Conservation (phyloP, 2,888 invertebrate species). For the Ennomos erosarius region DNA sequence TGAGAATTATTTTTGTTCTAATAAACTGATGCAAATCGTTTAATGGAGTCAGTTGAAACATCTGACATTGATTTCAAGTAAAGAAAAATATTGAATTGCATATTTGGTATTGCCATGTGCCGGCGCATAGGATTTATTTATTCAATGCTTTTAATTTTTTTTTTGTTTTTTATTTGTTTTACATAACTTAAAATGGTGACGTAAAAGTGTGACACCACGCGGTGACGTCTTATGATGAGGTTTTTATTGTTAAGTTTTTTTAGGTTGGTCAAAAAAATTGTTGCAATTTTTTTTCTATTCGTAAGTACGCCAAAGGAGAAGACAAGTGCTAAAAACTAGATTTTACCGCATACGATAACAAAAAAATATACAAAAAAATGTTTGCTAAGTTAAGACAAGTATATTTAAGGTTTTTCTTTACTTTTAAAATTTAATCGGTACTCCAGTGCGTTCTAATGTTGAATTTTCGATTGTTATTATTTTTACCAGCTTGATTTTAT, state of each 20-base stretch:
- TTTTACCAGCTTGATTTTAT: conserved; percentile 42
- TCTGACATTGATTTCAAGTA: no score
- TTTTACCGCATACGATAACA: conserved; percentile 41
- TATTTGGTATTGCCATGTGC: conserved; percentile 5
- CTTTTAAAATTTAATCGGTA: conserved; percentile 30
- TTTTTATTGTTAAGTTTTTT: conserved; percentile 76
- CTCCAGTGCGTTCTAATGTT: conserved; percentile 36
- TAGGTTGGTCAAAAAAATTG: conserved; percentile 60
- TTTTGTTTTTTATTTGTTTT: background rate
- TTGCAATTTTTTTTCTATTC: conserved; percentile 75
- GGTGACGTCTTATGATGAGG: conserved; percentile 55
- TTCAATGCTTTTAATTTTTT: background rate
- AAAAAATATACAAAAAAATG: conserved; percentile 59
- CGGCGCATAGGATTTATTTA: conserved; percentile 7
- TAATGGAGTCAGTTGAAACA: no score
- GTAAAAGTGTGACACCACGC: conserved; percentile 46
- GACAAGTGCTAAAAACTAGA: conserved; percentile 56
- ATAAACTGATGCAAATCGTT: no score
- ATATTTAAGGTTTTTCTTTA: conserved; percentile 47
- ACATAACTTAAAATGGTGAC: conserved; percentile 30
- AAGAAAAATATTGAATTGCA: no score
- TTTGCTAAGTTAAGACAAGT: conserved; percentile 64
- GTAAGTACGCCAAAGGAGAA: conserved; percentile 80
- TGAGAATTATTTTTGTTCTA: no score
- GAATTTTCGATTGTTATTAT: conserved; percentile 42